Conservation (phyloP, 2,888 invertebrate species). For the Amorpha juglandis region DNA sequence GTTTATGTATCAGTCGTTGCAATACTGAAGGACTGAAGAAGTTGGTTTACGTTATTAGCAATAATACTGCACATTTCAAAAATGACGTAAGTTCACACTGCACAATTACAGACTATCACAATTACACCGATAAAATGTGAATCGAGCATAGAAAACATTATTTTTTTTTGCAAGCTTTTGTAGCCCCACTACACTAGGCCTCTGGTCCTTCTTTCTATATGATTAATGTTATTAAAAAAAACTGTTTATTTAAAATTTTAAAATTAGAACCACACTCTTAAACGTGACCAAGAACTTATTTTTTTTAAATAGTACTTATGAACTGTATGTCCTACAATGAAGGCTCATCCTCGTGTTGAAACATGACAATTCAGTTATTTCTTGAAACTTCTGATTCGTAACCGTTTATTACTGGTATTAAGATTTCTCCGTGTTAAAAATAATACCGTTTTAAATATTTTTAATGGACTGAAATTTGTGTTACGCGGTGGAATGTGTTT, state of each 20-base stretch:
- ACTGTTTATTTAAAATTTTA: no score
- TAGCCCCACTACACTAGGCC: not conserved
- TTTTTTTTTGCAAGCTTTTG: not conserved
- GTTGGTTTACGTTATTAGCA: conserved; percentile 75
- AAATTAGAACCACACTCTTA: no score
- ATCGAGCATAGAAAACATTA: not conserved
- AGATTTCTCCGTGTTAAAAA: conserved; percentile 44
- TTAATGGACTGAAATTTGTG: conserved; percentile 47
- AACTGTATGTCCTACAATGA: not conserved
- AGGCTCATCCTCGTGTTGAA: conserved; percentile 31
- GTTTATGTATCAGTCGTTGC: conserved; percentile 63
- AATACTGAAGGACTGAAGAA: conserved; percentile 65
- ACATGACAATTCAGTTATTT: conserved; percentile 44
- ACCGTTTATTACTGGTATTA: conserved; percentile 52
- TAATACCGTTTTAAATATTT: conserved; percentile 53
- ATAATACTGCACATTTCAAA: conserved; percentile 77
- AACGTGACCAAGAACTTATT: no score
- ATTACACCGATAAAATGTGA: no score
- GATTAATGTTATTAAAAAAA: not conserved
- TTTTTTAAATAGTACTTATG: not conserved
- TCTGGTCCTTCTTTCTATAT: not conserved
- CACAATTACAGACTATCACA: no score
- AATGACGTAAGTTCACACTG: no score
- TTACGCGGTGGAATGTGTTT: conserved; percentile 47
- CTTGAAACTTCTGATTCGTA: conserved; percentile 45